These are phyloP conservation scores for Dasyornis broadbenti DNA, from an alignment of 2,113 vertebrate genomes.

Conservation along the genomic window DNA sequence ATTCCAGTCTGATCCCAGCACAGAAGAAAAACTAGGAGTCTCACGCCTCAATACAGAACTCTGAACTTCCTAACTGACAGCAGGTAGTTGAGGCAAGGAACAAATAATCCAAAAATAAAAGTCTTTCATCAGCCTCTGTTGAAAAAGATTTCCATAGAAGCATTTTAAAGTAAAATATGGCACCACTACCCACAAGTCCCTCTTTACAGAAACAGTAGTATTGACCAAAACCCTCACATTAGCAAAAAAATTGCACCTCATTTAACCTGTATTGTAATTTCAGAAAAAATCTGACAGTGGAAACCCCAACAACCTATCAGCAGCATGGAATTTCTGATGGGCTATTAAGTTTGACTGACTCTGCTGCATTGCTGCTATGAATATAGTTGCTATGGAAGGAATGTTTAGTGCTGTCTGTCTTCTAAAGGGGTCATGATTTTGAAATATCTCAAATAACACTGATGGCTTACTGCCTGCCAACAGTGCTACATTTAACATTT, in stretches of 20 bases:
- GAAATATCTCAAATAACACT: constrained; percentile 70
- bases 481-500: constrained; percentile 67
- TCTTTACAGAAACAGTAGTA: constrained; percentile 64
- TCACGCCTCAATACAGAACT: neutral
- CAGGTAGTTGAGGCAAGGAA: neutral
- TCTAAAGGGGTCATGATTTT: constrained; percentile 72
- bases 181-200: constrained; percentile 25
- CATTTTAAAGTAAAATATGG: constrained; percentile 61
- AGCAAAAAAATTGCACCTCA: constrained; percentile 63
- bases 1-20: neutral
- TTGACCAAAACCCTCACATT: constrained; percentile 54
- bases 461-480: constrained; percentile 68
- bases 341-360: constrained; percentile 78
- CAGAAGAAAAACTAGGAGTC: constrained; percentile 30
- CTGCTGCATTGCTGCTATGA: constrained; percentile 63
- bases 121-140: neutral
- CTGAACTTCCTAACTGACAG: constrained; percentile 8
- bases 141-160: constrained; percentile 7
- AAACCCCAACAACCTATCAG: constrained; percentile 65
- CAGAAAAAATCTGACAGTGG: constrained; percentile 68
- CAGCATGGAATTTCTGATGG: constrained; percentile 68
- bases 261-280: constrained; percentile 61
- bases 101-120: neutral
- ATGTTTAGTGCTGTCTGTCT: constrained; percentile 60
- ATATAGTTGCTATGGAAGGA: constrained; percentile 73